Evolutionary conservation across 2,888 invertebrate species (phyloP).

Genomic region (Sphinx pinastri): DNA sequence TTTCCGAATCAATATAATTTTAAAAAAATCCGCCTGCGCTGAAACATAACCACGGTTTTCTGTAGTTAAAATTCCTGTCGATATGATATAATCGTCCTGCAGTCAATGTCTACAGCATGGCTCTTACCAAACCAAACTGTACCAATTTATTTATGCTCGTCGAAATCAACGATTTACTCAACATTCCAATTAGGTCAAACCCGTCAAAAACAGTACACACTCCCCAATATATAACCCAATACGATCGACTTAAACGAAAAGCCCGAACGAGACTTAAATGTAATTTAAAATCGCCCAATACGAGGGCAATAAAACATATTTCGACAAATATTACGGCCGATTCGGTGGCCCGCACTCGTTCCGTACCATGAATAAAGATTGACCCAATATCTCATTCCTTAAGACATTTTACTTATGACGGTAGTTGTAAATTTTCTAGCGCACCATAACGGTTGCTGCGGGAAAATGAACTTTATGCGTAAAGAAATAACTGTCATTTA

Average conservation of each 20-base stretch:
- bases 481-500: not conserved
- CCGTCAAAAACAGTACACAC: not conserved
- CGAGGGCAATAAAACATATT: conserved; percentile 48
- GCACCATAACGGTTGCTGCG: not conserved
- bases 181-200: not conserved
- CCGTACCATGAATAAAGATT: conserved; percentile 68
- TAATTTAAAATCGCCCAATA: conserved; percentile 26
- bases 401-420: conserved; percentile 71
- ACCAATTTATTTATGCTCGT: too few relatives aligned
- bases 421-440: conserved; percentile 67
- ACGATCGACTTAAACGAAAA: conserved; percentile 20
- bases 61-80: too few relatives aligned
- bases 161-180: too few relatives aligned
- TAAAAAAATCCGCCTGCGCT: too few relatives aligned
- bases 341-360: conserved; percentile 50
- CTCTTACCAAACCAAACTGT: too few relatives aligned
- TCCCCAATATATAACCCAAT: conserved; percentile 4
- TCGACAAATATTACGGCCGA: conserved; percentile 63
- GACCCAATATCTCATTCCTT: conserved; percentile 66
- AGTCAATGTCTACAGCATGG: too few relatives aligned
- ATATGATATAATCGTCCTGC: too few relatives aligned
- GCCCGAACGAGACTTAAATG: not conserved
- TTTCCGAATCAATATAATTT: too few relatives aligned
- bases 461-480: not conserved
- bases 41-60: too few relatives aligned